Base-by-base conservation (phyloP, 1,140 invertebrate species). In the Heterodera carotae region DNA sequence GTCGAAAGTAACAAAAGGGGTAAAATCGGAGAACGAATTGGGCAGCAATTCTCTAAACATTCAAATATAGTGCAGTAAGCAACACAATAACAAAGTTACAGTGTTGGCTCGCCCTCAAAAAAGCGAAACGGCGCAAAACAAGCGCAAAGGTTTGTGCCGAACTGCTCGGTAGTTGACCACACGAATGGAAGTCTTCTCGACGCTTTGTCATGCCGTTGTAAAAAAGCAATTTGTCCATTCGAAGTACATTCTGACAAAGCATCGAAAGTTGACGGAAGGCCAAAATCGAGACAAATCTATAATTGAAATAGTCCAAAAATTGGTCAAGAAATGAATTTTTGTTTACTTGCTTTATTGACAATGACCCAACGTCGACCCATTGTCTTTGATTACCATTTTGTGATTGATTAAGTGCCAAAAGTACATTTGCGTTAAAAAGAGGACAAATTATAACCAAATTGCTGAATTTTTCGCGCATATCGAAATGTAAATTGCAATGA, bases 131-230 rank as follows among this genome's bases (percentile, higher is more conserved):
- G 60, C 22, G 7, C 60, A 31, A 62, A 62, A 62, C 60, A 62
- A 25, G 60, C 60, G 22, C 60, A 62, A 0, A 25, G 10, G 15
- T 0, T n/a, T n/a, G n/a, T n/a, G n/a, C 18, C n/a, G 60, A 25
- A 15, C 29, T 62, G 60, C 4, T 62, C n/a, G n/a, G n/a, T n/a
- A n/a, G 29, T 12, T 31, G 39, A 43, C 39, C 39, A 43, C 7
- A 43, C 15, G n/a, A 62, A 62, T 31, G 29, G 60, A 62, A 62
- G 60, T 31, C 60, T 43, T 43, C n/a, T 8, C 8, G 60, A 62
- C 60, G 60, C 60, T 62, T 62, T 62, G 60, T 62, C 60, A 31
- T 62, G 60, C n/a, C 60, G 60, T 31, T 62, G n/a, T 22, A 62
- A 62, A 62, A 62, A 62, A 1, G 2, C 60, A 6, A 25, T 25